Evolutionary conservation across 2,888 invertebrate species (phyloP), one percentile per base, ranked within the genome.

Genomic region (Incurvaria masculella): DNA sequence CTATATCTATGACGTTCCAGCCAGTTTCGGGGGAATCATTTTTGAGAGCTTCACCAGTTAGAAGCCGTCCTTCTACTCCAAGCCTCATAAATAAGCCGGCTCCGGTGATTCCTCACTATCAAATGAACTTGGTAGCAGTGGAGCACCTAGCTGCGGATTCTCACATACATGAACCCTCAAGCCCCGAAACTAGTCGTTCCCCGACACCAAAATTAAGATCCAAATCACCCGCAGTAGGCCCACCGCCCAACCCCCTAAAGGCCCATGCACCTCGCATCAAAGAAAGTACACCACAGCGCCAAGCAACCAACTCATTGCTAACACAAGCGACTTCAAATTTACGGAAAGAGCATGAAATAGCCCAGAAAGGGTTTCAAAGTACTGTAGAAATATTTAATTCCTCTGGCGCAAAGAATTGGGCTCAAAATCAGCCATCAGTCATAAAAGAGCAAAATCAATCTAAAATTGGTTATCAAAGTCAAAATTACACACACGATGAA

Each of bases 81-180:
- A 86, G 87, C 60, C 68, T 83, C 69, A 86, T 84, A 49, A 89
- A 88, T 61, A 86, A 86, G 66, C 87, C 90, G 21, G 87, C 88
- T 2, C 85, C 89, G 11, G 79, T 84, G 45, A 84, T 92, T 55
- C 91, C 91, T 8, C 84, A 83, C 58, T 92, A 92, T 62, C 91
- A 92, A 68, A 85, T 85, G 66, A 87, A 88, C 65, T 74, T 91
- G 55, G 84, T 88, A 26, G 81, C 85, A n/a, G 85, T 85, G 41
- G 83, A 86, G 60, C 83, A 83, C 60, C 60, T 69, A 47, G 82
- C 88, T 4, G 72, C 83, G 2, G 81, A 81, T 58, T 75, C 79
- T 40, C 81, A 83, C 54, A 61, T 82, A 46, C 82, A 83, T 55
- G 83, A 87, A 55, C 85, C 84, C 19, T 76, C 74, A 42, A 81